Percentiles rank a stretch among this genome's conserved stretches.
These are phyloP conservation scores for Calcarius ornatus DNA, from an alignment of 2,113 vertebrate genomes.

Conservation along the genomic window DNA sequence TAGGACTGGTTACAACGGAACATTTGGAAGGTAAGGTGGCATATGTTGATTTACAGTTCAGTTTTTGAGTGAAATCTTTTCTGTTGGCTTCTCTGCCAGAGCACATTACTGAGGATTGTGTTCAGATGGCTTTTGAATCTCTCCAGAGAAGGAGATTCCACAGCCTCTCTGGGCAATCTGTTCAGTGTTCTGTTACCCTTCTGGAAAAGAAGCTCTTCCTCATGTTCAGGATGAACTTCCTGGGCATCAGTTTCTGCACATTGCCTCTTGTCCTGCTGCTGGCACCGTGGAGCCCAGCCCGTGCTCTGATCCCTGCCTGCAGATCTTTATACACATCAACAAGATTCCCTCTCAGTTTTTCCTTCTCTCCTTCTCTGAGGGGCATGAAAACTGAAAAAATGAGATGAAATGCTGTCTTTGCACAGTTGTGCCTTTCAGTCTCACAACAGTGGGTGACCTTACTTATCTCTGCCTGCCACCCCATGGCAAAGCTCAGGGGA, in stretches of 20 bases:
- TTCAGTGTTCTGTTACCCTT: neutral
- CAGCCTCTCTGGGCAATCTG: neutral
- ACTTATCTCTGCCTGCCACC: neutral
- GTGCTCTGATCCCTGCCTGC: neutral
- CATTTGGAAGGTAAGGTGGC: constrained; percentile 89
- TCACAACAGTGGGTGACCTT: neutral
- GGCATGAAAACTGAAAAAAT: neutral
- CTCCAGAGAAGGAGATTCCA: neutral
- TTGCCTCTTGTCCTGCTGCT: neutral
- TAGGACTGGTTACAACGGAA: constrained; percentile 94
- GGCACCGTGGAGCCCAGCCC: neutral
- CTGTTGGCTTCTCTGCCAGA: neutral
- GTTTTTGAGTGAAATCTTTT: neutral
- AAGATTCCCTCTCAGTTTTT: neutral
- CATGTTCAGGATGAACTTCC: neutral
- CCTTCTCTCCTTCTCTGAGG: neutral
- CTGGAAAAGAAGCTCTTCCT: neutral
- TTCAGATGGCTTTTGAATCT: neutral
- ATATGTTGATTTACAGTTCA: neutral
- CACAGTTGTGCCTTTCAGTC: neutral
- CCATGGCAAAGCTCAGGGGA: no score
- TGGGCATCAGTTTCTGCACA: neutral
- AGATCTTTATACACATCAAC: neutral
- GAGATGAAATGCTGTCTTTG: no score
- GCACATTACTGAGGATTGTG: neutral